Evolutionary conservation across 2,797 vertebrate species (phyloP).

Genomic region (Trematocara caparti): DNA sequence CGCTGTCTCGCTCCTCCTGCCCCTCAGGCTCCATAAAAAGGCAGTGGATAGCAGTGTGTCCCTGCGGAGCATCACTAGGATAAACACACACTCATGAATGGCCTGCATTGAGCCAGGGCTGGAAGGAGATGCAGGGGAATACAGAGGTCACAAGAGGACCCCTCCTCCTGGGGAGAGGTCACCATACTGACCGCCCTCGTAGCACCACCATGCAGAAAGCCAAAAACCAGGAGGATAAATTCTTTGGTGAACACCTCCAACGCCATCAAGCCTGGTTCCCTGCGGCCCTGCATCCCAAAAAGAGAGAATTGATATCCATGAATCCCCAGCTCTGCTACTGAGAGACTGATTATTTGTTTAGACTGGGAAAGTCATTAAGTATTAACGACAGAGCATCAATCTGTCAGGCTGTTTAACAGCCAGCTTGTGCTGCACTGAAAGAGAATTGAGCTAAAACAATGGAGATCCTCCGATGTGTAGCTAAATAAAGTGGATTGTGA

Average conservation of each 20-base stretch:
- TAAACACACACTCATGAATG: constrained; percentile 90
- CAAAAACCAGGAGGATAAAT: constrained; percentile 78
- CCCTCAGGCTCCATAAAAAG: constrained; percentile 83
- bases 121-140: constrained; percentile 68
- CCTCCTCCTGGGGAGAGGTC: constrained; percentile 67
- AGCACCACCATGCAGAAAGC: constrained; percentile 64
- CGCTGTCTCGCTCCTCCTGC: constrained; percentile 49
- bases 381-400: constrained; percentile 47
- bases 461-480: neutral
- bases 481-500: neutral
- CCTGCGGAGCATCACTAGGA: constrained; percentile 83
- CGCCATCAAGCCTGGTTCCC: constrained; percentile 60
- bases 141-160: constrained; percentile 76
- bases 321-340: constrained; percentile 38
- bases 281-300: constrained; percentile 4
- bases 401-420: constrained; percentile 29
- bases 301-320: constrained; percentile 44
- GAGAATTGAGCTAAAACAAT: neutral
- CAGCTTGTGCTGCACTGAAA: neutral
- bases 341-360: constrained; percentile 84
- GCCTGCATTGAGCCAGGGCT: constrained; percentile 83
- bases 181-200: constrained; percentile 82
- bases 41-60: constrained; percentile 81
- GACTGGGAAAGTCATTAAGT: constrained; percentile 74
- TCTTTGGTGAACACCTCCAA: constrained; percentile 76